Conservation (phyloP, 92 coral and sea anemone genomes). For the Metridium senile region DNA sequence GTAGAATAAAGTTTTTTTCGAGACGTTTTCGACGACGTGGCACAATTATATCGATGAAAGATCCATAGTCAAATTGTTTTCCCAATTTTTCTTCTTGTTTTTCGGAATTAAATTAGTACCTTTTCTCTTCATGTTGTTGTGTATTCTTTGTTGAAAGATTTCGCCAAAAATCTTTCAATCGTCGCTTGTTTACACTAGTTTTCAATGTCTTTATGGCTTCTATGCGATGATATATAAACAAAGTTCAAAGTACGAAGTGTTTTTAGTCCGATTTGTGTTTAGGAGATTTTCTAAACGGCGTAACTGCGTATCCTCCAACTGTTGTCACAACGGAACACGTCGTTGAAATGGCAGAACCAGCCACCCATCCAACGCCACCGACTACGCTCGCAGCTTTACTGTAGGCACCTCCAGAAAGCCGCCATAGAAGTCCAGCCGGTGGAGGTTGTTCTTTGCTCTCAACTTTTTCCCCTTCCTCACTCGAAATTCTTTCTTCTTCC, state of each 20-base stretch:
- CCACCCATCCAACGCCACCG: slow-evolving; percentile 98
- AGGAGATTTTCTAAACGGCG: slow-evolving; percentile 78
- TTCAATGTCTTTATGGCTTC: slow-evolving; percentile 6
- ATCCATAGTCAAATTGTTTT: neutral
- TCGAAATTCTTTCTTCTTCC: slow-evolving; percentile 15
- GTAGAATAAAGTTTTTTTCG: neutral
- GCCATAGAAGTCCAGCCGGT: slow-evolving; percentile 78
- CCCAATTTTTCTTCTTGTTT: neutral
- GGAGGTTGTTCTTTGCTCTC: slow-evolving; percentile 21
- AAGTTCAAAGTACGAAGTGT: slow-evolving; percentile 28
- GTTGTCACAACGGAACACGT: slow-evolving; percentile 77
- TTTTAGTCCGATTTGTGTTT: slow-evolving; percentile 84
- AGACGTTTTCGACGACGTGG: slow-evolving; percentile 5
- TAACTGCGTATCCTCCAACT: slow-evolving; percentile 84
- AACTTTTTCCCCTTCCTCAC: slow-evolving; percentile 29
- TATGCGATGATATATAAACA: neutral
- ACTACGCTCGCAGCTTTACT: slow-evolving; percentile 87
- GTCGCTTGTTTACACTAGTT: slow-evolving; percentile 5
- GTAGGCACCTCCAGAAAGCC: slow-evolving; percentile 91
- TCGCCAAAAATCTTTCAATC: neutral
- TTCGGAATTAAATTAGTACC: neutral
- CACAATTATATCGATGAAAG: neutral
- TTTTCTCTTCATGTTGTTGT: neutral
- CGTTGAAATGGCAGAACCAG: slow-evolving; percentile 93
- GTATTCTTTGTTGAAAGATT: neutral